Evolutionary conservation across 2,888 invertebrate species (phyloP).

Genomic region (Bellardia pandia): DNA sequence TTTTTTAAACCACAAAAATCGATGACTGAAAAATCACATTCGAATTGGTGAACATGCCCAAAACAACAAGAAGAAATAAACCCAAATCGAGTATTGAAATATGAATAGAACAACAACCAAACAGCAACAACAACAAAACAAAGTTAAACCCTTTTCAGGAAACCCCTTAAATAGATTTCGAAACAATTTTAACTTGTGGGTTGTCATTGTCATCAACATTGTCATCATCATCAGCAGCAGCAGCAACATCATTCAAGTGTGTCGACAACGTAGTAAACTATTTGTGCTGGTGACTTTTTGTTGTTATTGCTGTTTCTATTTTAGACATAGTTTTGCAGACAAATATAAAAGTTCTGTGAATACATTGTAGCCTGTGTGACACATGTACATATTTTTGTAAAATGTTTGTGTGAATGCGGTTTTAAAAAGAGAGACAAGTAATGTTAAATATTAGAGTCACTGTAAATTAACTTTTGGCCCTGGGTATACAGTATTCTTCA

Average conservation of each 20-base stretch:
- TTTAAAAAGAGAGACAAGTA: too few species aligned
- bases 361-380: too few species aligned
- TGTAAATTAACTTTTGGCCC: too few species aligned
- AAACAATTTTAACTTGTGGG: conserved; percentile 68
- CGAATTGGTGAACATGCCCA: neutral
- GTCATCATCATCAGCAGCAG: conserved; percentile 11
- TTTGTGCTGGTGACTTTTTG: conserved; percentile 34
- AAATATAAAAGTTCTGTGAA: neutral
- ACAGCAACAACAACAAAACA: neutral
- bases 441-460: too few species aligned
- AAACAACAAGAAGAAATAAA: neutral
- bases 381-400: too few species aligned
- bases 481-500: too few species aligned
- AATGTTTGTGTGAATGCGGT: too few species aligned
- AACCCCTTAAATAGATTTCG: conserved; percentile 68
- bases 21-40: conserved; percentile 43
- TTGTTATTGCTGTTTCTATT: neutral
- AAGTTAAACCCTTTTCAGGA: conserved; percentile 48
- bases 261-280: conserved; percentile 26
- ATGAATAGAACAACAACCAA: conserved; percentile 9
- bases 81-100: conserved; percentile 13
- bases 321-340: neutral
- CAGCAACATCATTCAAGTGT: conserved; percentile 24
- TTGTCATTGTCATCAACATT: conserved; percentile 63
- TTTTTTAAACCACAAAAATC: conserved; percentile 19